Evolutionary conservation across 1,140 invertebrate species (phyloP).

Genomic region (Acromyrmex charruanus): DNA sequence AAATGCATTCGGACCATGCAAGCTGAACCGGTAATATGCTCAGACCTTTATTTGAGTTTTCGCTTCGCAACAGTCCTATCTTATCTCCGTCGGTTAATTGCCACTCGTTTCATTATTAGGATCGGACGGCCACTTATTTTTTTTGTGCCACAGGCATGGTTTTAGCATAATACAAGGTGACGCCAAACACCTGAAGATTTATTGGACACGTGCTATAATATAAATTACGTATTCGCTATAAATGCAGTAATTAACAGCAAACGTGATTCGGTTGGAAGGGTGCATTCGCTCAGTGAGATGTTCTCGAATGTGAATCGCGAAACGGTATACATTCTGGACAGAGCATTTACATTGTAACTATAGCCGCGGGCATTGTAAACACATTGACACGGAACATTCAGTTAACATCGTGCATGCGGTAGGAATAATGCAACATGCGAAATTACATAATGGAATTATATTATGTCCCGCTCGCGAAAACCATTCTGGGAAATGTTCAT

Average conservation of each 20-base stretch:
- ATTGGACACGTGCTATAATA: constrained; percentile 45
- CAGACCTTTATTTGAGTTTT: constrained; percentile 41
- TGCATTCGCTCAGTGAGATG: constrained; percentile 54
- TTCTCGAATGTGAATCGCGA: constrained; percentile 63
- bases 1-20: constrained; percentile 17
- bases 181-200: constrained; percentile 38
- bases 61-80: neutral
- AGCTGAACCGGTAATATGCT: constrained; percentile 12
- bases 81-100: constrained; percentile 25
- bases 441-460: constrained; percentile 65
- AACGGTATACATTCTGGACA: constrained; percentile 61
- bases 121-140: constrained; percentile 1
- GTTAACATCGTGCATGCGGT: constrained; percentile 61
- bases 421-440: constrained; percentile 63
- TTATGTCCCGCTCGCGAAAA: constrained; percentile 42
- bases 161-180: constrained; percentile 24
- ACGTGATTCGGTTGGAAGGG: constrained; percentile 56
- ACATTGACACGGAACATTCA: constrained; percentile 61
- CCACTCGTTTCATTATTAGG: constrained; percentile 21
- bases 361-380: constrained; percentile 62
- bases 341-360: constrained; percentile 64
- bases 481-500: constrained; percentile 39
- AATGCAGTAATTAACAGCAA: constrained; percentile 61
- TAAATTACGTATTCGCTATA: constrained; percentile 58
- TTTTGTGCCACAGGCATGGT: neutral